These are phyloP conservation scores for Sipha maydis DNA, from an alignment of 2,888 invertebrate species.

Conservation along the genomic window DNA sequence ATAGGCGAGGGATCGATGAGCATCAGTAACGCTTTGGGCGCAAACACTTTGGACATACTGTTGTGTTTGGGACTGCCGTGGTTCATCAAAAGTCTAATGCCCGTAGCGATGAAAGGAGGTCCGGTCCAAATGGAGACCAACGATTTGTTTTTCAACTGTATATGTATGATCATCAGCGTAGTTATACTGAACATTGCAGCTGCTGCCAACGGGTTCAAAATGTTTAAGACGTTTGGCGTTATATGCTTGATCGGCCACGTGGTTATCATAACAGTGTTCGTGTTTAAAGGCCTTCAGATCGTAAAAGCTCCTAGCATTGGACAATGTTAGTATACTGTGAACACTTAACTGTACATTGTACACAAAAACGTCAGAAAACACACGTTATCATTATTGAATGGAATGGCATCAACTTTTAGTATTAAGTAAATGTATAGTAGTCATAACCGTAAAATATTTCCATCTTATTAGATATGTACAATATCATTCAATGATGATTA, in stretches of 20 bases:
- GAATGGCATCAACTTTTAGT: neutral
- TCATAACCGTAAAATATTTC: neutral
- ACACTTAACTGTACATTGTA: neutral
- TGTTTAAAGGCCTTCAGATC: slow-evolving; percentile 81
- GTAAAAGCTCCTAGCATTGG: slow-evolving; percentile 67
- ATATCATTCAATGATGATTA: neutral
- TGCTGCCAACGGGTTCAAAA: slow-evolving; percentile 75
- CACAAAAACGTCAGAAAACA: neutral
- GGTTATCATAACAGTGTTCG: slow-evolving; percentile 79
- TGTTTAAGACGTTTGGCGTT: slow-evolving; percentile 77
- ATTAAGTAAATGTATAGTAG: neutral
- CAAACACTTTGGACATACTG: slow-evolving; percentile 85
- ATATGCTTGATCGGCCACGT: slow-evolving; percentile 76
- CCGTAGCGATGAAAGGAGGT: slow-evolving; percentile 68
- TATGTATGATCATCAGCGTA: slow-evolving; percentile 81
- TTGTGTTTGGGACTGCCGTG: slow-evolving; percentile 86
- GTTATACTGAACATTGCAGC: slow-evolving; percentile 76
- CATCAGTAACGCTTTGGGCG: slow-evolving; percentile 86
- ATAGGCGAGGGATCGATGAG: slow-evolving; percentile 86
- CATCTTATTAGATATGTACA: neutral
- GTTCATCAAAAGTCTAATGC: slow-evolving; percentile 78
- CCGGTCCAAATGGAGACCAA: slow-evolving; percentile 78
- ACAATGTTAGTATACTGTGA: slow-evolving; percentile 29
- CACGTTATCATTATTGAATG: neutral
- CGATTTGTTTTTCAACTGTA: slow-evolving; percentile 84